These are phyloP conservation scores for Tetropium fuscum DNA, from an alignment of 2,888 invertebrate genomes.

Conservation along the genomic window DNA sequence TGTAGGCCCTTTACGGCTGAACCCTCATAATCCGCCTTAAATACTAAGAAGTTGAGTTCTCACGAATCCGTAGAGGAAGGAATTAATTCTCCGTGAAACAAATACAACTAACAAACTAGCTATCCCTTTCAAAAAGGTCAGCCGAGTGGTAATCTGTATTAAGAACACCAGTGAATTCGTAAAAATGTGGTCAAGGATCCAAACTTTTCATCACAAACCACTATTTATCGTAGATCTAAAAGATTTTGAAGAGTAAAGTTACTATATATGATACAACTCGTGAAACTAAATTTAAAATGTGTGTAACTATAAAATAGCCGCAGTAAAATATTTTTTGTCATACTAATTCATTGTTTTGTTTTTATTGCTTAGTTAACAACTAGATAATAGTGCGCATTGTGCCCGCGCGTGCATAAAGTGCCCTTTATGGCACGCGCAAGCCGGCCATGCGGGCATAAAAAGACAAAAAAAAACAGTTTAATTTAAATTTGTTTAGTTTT, in stretches of 20 bases:
- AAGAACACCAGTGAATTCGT: background rate
- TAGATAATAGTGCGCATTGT: too few relatives aligned
- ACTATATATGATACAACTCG: too few relatives aligned
- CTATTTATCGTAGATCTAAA: background rate
- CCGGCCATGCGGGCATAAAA: too few relatives aligned
- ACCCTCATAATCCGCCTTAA: constrained; percentile 54
- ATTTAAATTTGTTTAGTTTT: too few relatives aligned
- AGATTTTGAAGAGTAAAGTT: background rate
- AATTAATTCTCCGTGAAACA: constrained; percentile 39
- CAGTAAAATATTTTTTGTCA: too few relatives aligned
- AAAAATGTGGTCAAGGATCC: too few relatives aligned
- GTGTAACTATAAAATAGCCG: background rate
- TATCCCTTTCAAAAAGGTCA: constrained; percentile 15
- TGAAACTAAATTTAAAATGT: background rate
- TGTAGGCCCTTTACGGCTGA: constrained; percentile 52
- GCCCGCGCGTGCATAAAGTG: too few relatives aligned
- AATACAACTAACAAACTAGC: constrained; percentile 31
- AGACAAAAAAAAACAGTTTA: too few relatives aligned
- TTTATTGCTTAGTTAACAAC: too few relatives aligned
- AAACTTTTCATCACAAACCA: too few relatives aligned
- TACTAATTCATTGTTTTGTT: too few relatives aligned
- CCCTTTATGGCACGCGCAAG: too few relatives aligned
- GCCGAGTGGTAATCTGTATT: constrained; percentile 1
- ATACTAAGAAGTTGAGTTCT: constrained; percentile 47
- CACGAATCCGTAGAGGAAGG: constrained; percentile 40